phyloP scores from a whole-genome alignment of 1,140 invertebrate species.

The Zaprionus tsacasi region DNA sequence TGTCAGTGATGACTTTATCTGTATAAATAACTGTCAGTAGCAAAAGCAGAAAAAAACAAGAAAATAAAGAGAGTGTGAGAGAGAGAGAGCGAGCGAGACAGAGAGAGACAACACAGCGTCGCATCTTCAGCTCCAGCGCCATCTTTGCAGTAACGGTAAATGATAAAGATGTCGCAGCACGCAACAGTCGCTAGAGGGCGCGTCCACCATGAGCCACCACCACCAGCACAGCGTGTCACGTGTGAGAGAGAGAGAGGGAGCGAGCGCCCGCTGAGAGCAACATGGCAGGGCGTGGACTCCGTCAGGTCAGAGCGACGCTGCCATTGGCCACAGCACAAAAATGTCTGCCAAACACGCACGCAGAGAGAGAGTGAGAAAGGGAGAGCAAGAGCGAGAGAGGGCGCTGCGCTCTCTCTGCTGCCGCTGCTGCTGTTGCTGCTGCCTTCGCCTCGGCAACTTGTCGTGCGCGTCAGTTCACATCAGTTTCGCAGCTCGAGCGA shows the following conservation, averaged over 20 bases:
- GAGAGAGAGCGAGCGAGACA: slow-evolving; percentile 8
- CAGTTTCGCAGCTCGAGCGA: slow-evolving; percentile 79
- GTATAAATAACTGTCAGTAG: slow-evolving; percentile 79
- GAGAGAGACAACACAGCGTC: slow-evolving; percentile 17
- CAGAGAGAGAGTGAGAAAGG: not conserved
- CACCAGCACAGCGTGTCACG: slow-evolving; percentile 22
- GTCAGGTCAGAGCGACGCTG: not conserved
- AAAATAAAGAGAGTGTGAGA: slow-evolving; percentile 22
- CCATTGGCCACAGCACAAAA: slow-evolving; percentile 53
- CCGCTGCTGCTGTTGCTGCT: not conserved
- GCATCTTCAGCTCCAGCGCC: slow-evolving; percentile 45
- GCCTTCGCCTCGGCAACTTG: slow-evolving; percentile 46
- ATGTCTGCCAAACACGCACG: slow-evolving; percentile 43
- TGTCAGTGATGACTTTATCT: slow-evolving; percentile 82
- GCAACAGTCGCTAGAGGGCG: slow-evolving; percentile 31
- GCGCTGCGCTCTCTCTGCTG: not conserved
- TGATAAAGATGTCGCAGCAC: slow-evolving; percentile 47
- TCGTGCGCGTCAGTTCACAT: slow-evolving; percentile 64
- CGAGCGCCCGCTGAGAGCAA: slow-evolving; percentile 31
- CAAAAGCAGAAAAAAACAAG: slow-evolving; percentile 37
- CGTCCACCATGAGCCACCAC: slow-evolving; percentile 47
- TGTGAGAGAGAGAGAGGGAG: slow-evolving; percentile 37
- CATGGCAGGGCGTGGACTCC: slow-evolving; percentile 43
- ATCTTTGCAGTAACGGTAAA: slow-evolving; percentile 66
- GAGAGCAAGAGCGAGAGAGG: not conserved